Percentiles rank a stretch among this genome's conserved stretches.
phyloP scores from a whole-genome alignment of 1,140 invertebrate genomes.

The Araneus ventricosus region DNA sequence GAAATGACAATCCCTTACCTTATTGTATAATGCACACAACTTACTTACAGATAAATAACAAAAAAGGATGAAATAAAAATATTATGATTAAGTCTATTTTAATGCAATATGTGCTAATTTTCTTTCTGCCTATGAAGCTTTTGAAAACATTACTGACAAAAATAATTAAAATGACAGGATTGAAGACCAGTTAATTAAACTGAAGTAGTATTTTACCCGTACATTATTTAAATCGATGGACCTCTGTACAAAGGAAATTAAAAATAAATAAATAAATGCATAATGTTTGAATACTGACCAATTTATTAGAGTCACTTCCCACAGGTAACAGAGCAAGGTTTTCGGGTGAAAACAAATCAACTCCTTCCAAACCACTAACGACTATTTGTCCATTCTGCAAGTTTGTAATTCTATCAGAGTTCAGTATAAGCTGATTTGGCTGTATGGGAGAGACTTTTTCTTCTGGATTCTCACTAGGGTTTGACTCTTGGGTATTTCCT shows the following conservation, averaged over 20 bases:
- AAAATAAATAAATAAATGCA: neutral
- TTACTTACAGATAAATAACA: no score
- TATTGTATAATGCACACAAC: no score
- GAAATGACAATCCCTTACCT: no score
- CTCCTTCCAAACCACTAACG: slow-evolving; percentile 38
- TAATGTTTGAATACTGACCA: neutral
- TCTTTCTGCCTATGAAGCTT: no score
- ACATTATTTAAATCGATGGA: neutral
- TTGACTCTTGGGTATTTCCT: neutral
- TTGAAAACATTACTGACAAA: no score
- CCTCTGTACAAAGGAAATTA: neutral
- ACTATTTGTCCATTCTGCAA: slow-evolving; percentile 9
- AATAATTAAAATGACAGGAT: neutral
- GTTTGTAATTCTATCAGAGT: neutral
- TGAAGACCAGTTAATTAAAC: neutral
- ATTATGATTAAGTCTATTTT: no score
- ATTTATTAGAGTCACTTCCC: slow-evolving; percentile 11
- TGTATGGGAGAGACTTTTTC: neutral
- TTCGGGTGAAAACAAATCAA: slow-evolving; percentile 16
- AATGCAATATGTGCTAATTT: no score
- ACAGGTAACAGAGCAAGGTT: slow-evolving; percentile 11
- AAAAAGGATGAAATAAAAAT: no score
- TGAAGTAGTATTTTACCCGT: neutral
- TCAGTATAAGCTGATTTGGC: neutral
- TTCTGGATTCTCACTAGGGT: neutral